These are phyloP conservation scores for Rhinogobio ventralis DNA, from an alignment of 2,797 vertebrate genomes.

Conservation along the genomic window DNA sequence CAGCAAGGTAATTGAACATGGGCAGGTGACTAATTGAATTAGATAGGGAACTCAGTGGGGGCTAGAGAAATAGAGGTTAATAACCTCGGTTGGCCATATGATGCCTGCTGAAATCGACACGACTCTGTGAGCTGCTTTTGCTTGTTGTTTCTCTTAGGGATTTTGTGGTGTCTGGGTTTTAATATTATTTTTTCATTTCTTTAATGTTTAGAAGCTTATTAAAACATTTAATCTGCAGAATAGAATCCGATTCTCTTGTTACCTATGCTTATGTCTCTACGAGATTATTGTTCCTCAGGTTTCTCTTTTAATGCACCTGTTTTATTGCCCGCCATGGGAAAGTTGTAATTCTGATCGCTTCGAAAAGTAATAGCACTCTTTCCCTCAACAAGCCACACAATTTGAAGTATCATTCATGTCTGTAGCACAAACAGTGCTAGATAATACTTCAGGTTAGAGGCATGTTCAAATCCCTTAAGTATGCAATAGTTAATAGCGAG, in stretches of 20 bases:
- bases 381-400: neutral
- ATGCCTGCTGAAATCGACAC: slow-evolving; percentile 27
- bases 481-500: neutral
- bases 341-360: neutral
- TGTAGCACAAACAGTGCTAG: neutral
- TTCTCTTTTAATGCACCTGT: neutral
- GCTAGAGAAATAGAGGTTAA: slow-evolving; percentile 54
- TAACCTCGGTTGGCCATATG: slow-evolving; percentile 36
- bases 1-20: slow-evolving; percentile 57
- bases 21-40: slow-evolving; percentile 60
- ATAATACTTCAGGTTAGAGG: neutral
- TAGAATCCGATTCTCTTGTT: neutral
- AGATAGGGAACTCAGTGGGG: slow-evolving; percentile 41
- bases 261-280: neutral
- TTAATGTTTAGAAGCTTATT: slow-evolving; percentile 11
- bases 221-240: neutral
- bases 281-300: neutral
- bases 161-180: neutral
- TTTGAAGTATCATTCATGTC: neutral
- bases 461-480: neutral
- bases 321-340: neutral
- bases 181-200: slow-evolving; percentile 15
- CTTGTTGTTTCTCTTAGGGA: neutral
- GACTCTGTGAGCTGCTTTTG: slow-evolving; percentile 26
- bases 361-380: neutral